A percentile compares a stretch with the other conserved stretches of the same genome.
phyloP scores from a whole-genome alignment of 2,888 invertebrate species.

The Polydesmus complanatus region DNA sequence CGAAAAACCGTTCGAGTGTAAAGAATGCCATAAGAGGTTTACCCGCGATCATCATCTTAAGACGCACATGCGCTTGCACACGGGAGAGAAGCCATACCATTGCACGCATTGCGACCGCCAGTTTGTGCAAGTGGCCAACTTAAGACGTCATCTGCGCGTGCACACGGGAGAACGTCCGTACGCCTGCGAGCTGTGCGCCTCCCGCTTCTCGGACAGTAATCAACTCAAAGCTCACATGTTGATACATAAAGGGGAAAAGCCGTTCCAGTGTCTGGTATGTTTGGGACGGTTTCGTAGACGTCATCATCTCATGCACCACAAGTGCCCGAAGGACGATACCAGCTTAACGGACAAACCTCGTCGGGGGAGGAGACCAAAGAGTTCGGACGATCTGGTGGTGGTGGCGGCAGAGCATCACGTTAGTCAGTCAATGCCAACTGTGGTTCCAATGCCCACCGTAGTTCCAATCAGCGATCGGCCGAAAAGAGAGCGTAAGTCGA shows the following conservation, averaged over 20 bases:
- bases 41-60: conserved; percentile 86
- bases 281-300: conserved; percentile 65
- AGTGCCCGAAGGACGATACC: conserved; percentile 45
- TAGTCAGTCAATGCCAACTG: conserved; percentile 1
- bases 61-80: conserved; percentile 82
- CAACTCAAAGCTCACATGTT: conserved; percentile 78
- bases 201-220: conserved; percentile 80
- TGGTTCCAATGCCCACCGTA: conserved; percentile 7
- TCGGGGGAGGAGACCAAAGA: conserved; percentile 23
- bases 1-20: conserved; percentile 85
- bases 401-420: conserved; percentile 10
- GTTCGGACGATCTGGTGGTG: conserved; percentile 9
- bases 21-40: conserved; percentile 80
- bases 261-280: conserved; percentile 67
- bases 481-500: conserved; percentile 35
- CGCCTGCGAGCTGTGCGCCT: conserved; percentile 68
- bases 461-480: conserved; percentile 13
- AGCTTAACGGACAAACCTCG: conserved; percentile 24
- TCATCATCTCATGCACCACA: conserved; percentile 73
- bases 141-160: conserved; percentile 72
- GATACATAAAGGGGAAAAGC: conserved; percentile 80
- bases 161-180: conserved; percentile 87
- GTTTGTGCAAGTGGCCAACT: conserved; percentile 85
- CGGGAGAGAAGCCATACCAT: conserved; percentile 84
- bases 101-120: conserved; percentile 82